Percentiles rank a stretch among this genome's conserved stretches.
These are phyloP conservation scores for Hipparchia semele DNA, from an alignment of 2,888 invertebrate genomes.

Conservation along the genomic window DNA sequence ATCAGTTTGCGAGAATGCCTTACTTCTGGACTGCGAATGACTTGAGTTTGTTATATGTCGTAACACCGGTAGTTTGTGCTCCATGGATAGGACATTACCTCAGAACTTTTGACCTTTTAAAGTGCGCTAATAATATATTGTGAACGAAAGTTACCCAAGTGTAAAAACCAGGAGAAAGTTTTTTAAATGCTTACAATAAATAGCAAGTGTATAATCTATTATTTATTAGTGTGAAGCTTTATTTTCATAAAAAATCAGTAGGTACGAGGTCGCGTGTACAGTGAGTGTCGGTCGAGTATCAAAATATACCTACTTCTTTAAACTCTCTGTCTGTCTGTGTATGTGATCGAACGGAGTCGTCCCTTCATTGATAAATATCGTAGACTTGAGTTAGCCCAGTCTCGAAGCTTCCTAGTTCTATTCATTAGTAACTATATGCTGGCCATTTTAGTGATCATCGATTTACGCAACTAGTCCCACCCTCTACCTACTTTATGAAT, in stretches of 20 bases:
- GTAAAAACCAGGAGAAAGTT: neutral
- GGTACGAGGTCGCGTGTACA: neutral
- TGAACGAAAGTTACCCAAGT: neutral
- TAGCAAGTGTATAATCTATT: neutral
- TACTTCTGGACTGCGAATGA: conserved; percentile 45
- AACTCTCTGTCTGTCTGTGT: no score
- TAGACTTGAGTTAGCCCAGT: no score
- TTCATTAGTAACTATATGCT: no score
- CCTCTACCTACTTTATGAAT: no score
- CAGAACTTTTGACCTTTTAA: neutral
- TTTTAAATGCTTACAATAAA: neutral
- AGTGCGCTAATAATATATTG: neutral
- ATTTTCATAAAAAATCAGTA: neutral
- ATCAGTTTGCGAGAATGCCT: conserved; percentile 51
- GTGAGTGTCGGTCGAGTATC: no score
- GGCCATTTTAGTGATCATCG: neutral
- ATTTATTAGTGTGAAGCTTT: neutral
- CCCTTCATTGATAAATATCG: no score
- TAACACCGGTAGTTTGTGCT: conserved; percentile 41
- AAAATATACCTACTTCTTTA: no score
- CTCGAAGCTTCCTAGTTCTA: no score
- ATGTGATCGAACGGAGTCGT: no score
- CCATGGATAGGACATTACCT: neutral
- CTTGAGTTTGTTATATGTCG: conserved; percentile 38
- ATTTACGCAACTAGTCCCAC: no score